phyloP scores from a whole-genome alignment of 2,113 vertebrate genomes.

The Cheilinus undulatus region DNA sequence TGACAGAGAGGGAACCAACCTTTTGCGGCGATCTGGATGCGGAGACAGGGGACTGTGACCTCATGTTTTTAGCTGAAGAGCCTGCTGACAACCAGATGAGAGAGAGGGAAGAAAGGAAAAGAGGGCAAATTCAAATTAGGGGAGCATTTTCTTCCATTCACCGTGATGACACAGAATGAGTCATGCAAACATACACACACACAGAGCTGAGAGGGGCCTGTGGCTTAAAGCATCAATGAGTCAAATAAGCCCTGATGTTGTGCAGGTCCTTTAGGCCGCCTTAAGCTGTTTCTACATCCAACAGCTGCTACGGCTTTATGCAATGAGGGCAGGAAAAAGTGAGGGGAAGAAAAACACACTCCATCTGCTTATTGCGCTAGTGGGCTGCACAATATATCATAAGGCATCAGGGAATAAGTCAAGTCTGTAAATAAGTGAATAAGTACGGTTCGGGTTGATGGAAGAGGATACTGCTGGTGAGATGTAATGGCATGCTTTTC shows the following conservation, averaged over 20 bases:
- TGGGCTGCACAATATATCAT: conserved; percentile 51
- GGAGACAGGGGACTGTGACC: conserved; percentile 89
- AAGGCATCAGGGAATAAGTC: conserved; percentile 44
- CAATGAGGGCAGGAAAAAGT: conserved; percentile 38
- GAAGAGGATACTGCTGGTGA: conserved; percentile 14
- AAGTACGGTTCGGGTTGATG: conserved; percentile 50
- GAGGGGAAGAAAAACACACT: conserved; percentile 2
- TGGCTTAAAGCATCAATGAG: conserved; percentile 62
- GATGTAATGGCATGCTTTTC: conserved; percentile 36
- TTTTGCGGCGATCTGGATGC: conserved; percentile 94
- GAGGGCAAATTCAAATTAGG: conserved; percentile 54
- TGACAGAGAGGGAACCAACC: conserved; percentile 81
- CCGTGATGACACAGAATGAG: conserved; percentile 57
- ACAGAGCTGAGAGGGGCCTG: conserved; percentile 42
- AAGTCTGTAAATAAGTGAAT: conserved; percentile 47
- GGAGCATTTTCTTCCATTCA: conserved; percentile 20
- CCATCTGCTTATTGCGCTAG: conserved; percentile 58
- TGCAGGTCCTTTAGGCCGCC: conserved; percentile 63
- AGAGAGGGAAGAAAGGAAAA: conserved; percentile 3
- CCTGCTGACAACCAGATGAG: conserved; percentile 81
- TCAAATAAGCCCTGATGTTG: conserved; percentile 59
- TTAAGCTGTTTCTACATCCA: conserved; percentile 68
- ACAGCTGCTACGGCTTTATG: conserved; percentile 62
- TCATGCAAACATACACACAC: conserved; percentile 66
- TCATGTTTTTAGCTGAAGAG: conserved; percentile 91